A percentile compares a stretch with the other conserved stretches of the same genome.
Conservation (phyloP, 2,888 invertebrate genomes). For the Aleiodes alternator region DNA sequence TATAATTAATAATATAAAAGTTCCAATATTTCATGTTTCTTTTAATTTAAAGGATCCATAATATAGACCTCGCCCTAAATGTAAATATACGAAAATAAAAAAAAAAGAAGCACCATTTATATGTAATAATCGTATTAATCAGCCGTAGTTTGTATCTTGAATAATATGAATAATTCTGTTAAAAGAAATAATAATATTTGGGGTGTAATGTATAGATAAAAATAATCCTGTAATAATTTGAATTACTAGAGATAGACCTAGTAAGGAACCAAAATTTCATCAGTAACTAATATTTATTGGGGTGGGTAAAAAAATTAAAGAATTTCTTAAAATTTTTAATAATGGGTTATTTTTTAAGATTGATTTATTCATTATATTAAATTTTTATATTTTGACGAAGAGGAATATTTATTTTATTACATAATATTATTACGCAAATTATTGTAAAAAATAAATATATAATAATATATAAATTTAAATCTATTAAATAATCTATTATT, state of each 20-base stretch:
- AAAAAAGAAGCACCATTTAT: conserved; percentile 85
- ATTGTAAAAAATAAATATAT: conserved; percentile 80
- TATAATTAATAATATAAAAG: conserved; percentile 81
- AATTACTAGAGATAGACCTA: conserved; percentile 80
- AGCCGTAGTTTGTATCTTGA: conserved; percentile 83
- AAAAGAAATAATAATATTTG: conserved; percentile 81
- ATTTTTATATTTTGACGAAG: conserved; percentile 71
- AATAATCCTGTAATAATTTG: conserved; percentile 84
- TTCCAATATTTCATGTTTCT: conserved; percentile 81
- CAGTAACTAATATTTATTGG: conserved; percentile 80
- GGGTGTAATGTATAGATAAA: conserved; percentile 83
- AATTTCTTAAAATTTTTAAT: conserved; percentile 79
- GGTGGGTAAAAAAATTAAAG: conserved; percentile 79
- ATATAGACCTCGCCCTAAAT: conserved; percentile 82
- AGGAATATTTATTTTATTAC: conserved; percentile 78
- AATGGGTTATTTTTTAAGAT: conserved; percentile 60
- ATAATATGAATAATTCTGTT: conserved; percentile 82
- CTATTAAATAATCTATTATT: conserved; percentile 36
- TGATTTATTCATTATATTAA: conserved; percentile 60
- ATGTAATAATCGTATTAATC: conserved; percentile 81
- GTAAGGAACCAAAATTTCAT: conserved; percentile 84
- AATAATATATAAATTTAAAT: conserved; percentile 64
- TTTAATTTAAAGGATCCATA: conserved; percentile 80
- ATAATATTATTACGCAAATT: conserved; percentile 80
- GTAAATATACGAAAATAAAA: conserved; percentile 83